Evolutionary conservation across 2,797 vertebrate species (phyloP), one percentile per base, ranked within the genome.

Genomic region (Phrynocephalus guinanensis): DNA sequence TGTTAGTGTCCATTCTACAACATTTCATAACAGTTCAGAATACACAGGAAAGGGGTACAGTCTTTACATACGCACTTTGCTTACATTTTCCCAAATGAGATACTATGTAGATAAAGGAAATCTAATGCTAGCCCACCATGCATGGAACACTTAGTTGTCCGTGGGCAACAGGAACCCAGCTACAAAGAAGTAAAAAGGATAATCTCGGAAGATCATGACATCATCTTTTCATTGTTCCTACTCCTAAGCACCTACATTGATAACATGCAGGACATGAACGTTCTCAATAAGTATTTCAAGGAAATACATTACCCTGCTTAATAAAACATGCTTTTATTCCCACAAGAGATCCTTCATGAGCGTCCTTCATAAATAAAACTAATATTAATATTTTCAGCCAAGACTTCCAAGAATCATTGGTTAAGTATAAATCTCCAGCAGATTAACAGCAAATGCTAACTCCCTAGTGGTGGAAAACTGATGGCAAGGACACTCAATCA

Each of bases 341-440:
- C 28, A 26, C 56, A 63, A 26, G 56, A 87, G 75, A 20, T 50
- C 3, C 30, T 28, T 81, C 48, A 18, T 86, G 52, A 24, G 5
- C 7, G 33, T 22, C 52, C 68, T 73, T 44, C 44, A 80, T 72
- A 30, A 80, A 73, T 66, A 63, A 80, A 80, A 63, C 2, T 7
- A 72, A 24, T 26, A 83, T 33, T 83, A 30, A 63, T 72, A 48
- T 68, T 73, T 72, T 13, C 70, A 80, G 26, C 78, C 78, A 72
- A 18, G 8, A 79, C 78, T 9, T 63, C 67, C 67, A 56, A 86
- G 71, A 80, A 38, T 48, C 28, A 86, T 71, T 38, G 33, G 44
- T 86, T 48, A 16, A 63, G 70, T 44, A 24, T 63, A 81, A 86
- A 86, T 80, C 52, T 72, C 68, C 26, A 28, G 38, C 50, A 28